phyloP scores from a whole-genome alignment of 2,797 vertebrate genomes.

The Acipenser oxyrinchus region DNA sequence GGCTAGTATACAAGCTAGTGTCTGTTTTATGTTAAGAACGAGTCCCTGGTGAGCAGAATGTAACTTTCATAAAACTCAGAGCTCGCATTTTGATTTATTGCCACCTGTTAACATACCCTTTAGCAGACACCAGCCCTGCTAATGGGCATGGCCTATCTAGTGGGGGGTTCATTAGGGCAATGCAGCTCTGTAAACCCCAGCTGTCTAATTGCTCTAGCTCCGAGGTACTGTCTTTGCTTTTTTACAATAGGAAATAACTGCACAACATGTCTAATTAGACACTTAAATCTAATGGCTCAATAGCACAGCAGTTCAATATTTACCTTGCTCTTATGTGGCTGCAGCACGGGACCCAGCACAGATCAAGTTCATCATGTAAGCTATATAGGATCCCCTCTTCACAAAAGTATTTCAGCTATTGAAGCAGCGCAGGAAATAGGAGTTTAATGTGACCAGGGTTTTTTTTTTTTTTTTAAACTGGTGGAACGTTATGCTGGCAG shows the following conservation, averaged over 20 bases:
- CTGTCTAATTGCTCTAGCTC: slow-evolving; percentile 68
- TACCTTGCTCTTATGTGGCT: slow-evolving; percentile 53
- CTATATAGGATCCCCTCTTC: too few species aligned
- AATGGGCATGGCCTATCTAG: slow-evolving; percentile 45
- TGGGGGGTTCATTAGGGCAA: slow-evolving; percentile 56
- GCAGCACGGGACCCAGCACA: slow-evolving; percentile 51
- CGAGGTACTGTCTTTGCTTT: slow-evolving; percentile 50
- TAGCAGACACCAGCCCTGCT: slow-evolving; percentile 37
- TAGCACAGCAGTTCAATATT: slow-evolving; percentile 56
- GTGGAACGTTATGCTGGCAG: background rate
- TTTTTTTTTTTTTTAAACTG: background rate
- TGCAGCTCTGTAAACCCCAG: slow-evolving; percentile 54
- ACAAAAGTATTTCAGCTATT: background rate
- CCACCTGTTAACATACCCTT: slow-evolving; percentile 46
- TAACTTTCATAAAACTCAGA: slow-evolving; percentile 45
- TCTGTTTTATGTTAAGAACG: slow-evolving; percentile 55
- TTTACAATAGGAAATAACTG: slow-evolving; percentile 58
- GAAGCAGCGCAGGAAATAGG: background rate
- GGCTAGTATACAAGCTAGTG: slow-evolving; percentile 34
- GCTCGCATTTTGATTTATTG: slow-evolving; percentile 42
- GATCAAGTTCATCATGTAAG: slow-evolving; percentile 29
- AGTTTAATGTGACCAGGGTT: background rate
- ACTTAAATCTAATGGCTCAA: slow-evolving; percentile 66
- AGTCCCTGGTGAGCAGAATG: slow-evolving; percentile 43
- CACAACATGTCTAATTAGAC: slow-evolving; percentile 66